Evolutionary conservation across 2,888 invertebrate species (phyloP).

Genomic region (Zelleria hepariella): DNA sequence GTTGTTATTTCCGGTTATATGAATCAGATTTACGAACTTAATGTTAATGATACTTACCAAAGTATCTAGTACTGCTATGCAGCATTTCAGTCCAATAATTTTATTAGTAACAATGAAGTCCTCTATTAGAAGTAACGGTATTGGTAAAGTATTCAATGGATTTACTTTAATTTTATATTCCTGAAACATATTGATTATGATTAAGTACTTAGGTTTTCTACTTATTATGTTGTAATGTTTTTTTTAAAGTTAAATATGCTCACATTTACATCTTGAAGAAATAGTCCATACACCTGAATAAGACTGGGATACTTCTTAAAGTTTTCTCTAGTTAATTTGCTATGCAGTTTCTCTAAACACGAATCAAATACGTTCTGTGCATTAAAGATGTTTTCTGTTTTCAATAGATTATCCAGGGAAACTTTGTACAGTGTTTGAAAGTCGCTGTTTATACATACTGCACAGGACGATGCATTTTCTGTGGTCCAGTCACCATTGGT

Average conservation of each 20-base stretch:
- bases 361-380: constrained; percentile 44
- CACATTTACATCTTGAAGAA: constrained; percentile 39
- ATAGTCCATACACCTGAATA: constrained; percentile 39
- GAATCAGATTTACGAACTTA: too few species aligned
- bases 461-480: constrained; percentile 24
- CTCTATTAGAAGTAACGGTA: constrained; percentile 44
- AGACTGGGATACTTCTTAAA: constrained; percentile 50
- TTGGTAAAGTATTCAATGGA: constrained; percentile 37
- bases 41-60: too few species aligned
- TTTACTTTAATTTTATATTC: constrained; percentile 31
- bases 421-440: constrained; percentile 32
- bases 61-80: constrained; percentile 32
- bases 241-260: too few species aligned
- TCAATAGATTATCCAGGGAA: constrained; percentile 29
- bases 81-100: constrained; percentile 44
- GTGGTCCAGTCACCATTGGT: constrained; percentile 37
- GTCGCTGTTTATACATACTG: constrained; percentile 28
- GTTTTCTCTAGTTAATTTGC: constrained; percentile 35
- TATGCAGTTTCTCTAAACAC: constrained; percentile 37
- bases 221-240: constrained; percentile 1
- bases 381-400: constrained; percentile 23
- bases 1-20: too few species aligned
- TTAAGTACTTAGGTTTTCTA: neutral
- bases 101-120: constrained; percentile 42
- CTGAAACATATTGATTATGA: constrained; percentile 27